phyloP scores from a whole-genome alignment of 2,113 vertebrate species.

The Morphnarchus princeps region DNA sequence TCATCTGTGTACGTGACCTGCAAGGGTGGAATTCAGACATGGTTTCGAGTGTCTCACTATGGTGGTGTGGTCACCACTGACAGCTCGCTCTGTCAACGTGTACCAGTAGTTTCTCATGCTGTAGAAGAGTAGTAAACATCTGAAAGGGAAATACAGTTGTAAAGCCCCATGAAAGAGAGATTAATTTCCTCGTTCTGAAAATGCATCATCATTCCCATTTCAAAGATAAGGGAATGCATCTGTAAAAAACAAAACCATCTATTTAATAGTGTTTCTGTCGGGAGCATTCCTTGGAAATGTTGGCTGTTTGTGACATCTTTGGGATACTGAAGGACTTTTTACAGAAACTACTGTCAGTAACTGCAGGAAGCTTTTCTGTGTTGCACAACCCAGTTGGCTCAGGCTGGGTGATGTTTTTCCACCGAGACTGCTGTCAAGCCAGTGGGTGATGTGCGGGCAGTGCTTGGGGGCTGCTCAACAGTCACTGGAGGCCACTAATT shows the following conservation, averaged over 20 bases:
- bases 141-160: neutral
- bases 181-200: constrained; percentile 33
- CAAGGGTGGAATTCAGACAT: neutral
- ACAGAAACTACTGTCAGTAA: neutral
- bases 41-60: neutral
- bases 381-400: neutral
- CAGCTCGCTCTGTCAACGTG: neutral
- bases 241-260: neutral
- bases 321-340: neutral
- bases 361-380: neutral
- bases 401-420: neutral
- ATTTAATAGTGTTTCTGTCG: neutral
- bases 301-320: neutral
- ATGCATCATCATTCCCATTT: neutral
- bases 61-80: neutral
- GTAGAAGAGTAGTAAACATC: neutral
- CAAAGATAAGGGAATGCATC: neutral
- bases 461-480: neutral
- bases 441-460: neutral
- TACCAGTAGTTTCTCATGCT: neutral
- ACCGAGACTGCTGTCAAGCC: neutral
- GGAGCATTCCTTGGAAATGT: neutral
- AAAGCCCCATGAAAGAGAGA: neutral
- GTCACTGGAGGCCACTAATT: neutral
- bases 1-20: neutral